Evolutionary conservation across 1,140 invertebrate genomes (phyloP).

Genomic region (Zaprionus nigranus): DNA sequence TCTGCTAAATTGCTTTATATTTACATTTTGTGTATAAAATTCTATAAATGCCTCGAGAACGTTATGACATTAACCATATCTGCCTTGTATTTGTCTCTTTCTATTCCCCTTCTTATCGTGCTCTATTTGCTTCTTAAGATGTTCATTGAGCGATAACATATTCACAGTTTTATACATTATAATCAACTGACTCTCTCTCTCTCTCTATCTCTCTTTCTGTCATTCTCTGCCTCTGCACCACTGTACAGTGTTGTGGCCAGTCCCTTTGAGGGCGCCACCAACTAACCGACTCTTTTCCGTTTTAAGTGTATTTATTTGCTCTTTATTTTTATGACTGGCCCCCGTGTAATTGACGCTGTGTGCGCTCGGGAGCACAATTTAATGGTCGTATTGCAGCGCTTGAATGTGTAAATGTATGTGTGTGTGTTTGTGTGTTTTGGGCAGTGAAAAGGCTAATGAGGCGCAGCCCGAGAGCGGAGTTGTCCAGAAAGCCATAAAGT

Average conservation of each 20-base stretch:
- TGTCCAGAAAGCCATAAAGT: constrained; percentile 63
- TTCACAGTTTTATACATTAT: too few species aligned
- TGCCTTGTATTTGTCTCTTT: too few species aligned
- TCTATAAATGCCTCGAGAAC: too few species aligned
- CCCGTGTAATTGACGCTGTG: constrained; percentile 78
- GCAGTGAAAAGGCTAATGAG: neutral
- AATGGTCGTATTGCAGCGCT: constrained; percentile 65
- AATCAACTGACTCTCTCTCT: neutral
- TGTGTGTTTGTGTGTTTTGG: neutral
- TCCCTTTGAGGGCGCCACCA: constrained; percentile 15
- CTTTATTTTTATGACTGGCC: constrained; percentile 78
- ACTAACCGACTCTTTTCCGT: constrained; percentile 48
- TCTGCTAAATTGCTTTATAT: too few species aligned
- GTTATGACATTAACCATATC: too few species aligned
- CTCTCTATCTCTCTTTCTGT: neutral
- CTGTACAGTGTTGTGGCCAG: constrained; percentile 17
- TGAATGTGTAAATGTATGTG: neutral
- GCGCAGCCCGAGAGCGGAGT: neutral
- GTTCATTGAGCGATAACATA: neutral
- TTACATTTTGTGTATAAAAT: too few species aligned
- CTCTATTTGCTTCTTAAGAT: neutral
- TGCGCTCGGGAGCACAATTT: constrained; percentile 69
- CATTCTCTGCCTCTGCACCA: neutral
- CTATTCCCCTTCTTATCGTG: too few species aligned
- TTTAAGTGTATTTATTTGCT: constrained; percentile 82